These are phyloP conservation scores for Oligia fasciuncula DNA, from an alignment of 2,888 invertebrate species.

Conservation along the genomic window DNA sequence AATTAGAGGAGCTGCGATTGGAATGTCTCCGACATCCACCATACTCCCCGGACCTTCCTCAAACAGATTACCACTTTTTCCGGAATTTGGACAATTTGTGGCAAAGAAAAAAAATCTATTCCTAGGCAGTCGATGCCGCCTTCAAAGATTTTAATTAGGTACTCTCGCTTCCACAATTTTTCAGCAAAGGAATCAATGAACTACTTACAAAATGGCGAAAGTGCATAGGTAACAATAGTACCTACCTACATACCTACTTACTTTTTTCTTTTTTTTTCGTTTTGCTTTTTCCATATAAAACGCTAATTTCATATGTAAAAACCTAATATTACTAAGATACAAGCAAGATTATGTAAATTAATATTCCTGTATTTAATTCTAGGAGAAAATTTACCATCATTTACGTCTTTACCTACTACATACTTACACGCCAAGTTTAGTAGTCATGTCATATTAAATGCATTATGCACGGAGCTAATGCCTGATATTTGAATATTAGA, in stretches of 20 bases:
- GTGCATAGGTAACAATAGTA: not conserved
- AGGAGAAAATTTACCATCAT: conserved; percentile 10
- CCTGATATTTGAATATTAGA: conserved; percentile 47
- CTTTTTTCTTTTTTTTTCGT: not conserved
- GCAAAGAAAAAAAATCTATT: not conserved
- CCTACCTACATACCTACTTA: not conserved
- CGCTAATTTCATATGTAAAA: not conserved
- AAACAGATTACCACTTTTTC: not conserved
- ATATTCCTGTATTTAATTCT: not conserved
- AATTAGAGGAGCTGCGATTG: not conserved
- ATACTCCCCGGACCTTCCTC: not conserved
- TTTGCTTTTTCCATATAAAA: not conserved
- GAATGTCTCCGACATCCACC: not conserved
- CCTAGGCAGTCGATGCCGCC: not conserved
- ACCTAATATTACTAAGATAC: not conserved
- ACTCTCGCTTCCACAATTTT: not conserved
- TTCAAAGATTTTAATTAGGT: not conserved
- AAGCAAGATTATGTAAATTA: not conserved
- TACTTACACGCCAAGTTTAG: conserved; percentile 26
- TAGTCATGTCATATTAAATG: conserved; percentile 37
- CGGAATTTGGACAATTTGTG: not conserved
- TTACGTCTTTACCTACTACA: conserved; percentile 15
- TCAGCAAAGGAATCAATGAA: not conserved
- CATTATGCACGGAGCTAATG: conserved; percentile 47
- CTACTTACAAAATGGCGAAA: not conserved